These are phyloP conservation scores for Rhipidura dahli DNA, from an alignment of 2,113 vertebrate genomes.

Conservation along the genomic window DNA sequence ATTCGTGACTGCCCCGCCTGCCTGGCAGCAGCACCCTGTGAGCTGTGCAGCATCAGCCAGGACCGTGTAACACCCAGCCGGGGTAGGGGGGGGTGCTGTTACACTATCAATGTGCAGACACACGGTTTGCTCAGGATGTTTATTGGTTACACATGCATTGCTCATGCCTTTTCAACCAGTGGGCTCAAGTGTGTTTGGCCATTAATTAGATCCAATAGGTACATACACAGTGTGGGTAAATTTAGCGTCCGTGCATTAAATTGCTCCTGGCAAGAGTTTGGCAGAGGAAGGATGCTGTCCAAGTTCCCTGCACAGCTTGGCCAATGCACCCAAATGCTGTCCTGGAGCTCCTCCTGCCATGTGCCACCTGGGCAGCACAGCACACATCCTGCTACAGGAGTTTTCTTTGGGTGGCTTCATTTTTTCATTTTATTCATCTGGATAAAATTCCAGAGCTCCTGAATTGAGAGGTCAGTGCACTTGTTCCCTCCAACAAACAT, in stretches of 20 bases:
- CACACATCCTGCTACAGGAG: background rate
- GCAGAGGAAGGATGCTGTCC: background rate
- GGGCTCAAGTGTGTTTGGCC: background rate
- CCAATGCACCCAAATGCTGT: background rate
- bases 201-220: background rate
- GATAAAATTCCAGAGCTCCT: background rate
- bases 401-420: background rate
- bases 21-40: background rate
- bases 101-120: background rate
- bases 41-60: background rate
- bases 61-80: background rate
- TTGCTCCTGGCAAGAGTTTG: background rate
- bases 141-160: background rate
- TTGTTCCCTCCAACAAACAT: background rate
- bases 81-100: background rate
- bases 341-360: background rate
- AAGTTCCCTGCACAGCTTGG: background rate
- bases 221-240: background rate
- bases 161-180: constrained; percentile 1
- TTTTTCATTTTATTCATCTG: background rate
- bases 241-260: background rate
- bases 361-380: background rate
- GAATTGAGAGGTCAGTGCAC: background rate
- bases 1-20: rapidly evolving
- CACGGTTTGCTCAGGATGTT: background rate